Conservation (phyloP, 2,888 invertebrate species). For the Cerceris ruficornis region DNA sequence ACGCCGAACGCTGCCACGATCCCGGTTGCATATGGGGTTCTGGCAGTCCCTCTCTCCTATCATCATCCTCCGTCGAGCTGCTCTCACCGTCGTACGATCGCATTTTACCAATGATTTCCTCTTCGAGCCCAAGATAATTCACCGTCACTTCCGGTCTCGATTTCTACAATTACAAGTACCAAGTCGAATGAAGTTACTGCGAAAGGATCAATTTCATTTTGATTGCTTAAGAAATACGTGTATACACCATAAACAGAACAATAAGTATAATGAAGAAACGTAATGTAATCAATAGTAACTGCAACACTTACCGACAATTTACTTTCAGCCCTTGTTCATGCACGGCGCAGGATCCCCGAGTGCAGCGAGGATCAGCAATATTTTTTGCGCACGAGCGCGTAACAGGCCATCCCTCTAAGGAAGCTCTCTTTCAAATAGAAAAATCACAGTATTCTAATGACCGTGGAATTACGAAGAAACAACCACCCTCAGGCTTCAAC, state of each 20-base stretch:
- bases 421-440: neutral
- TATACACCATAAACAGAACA: neutral
- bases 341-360: slow-evolving; percentile 59
- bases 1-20: slow-evolving; percentile 76
- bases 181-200: neutral
- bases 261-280: slow-evolving; percentile 31
- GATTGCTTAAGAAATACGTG: neutral
- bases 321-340: slow-evolving; percentile 42
- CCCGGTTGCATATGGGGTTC: slow-evolving; percentile 76
- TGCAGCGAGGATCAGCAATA: slow-evolving; percentile 54
- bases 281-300: slow-evolving; percentile 60
- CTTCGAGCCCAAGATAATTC: neutral
- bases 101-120: slow-evolving; percentile 62
- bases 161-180: neutral
- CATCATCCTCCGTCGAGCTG: slow-evolving; percentile 80
- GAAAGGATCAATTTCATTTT: slow-evolving; percentile 5
- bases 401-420: slow-evolving; percentile 59
- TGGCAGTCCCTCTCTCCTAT: slow-evolving; percentile 75
- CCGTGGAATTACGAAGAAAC: neutral
- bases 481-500: neutral
- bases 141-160: neutral
- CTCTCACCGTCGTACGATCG: slow-evolving; percentile 81
- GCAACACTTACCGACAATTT: slow-evolving; percentile 64
- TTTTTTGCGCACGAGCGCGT: slow-evolving; percentile 71
- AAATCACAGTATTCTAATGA: neutral